Evolutionary conservation across 2,888 invertebrate genomes (phyloP).

Genomic region (Autographa gamma): DNA sequence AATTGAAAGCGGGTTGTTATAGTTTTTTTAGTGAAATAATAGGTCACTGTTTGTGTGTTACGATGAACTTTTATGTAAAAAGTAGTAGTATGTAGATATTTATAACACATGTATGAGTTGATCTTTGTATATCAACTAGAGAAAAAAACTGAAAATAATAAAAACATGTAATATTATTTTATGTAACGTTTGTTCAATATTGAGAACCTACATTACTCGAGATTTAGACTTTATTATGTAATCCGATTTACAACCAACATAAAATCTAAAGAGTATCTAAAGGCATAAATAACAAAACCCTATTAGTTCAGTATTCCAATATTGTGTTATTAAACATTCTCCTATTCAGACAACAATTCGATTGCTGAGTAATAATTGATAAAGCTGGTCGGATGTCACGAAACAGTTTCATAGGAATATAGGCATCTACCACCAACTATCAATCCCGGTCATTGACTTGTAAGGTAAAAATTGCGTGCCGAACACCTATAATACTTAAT

Average conservation of each 20-base stretch:
- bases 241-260: background rate
- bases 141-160: too few species aligned
- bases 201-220: background rate
- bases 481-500: background rate
- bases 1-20: constrained; percentile 30
- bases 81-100: background rate
- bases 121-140: too few species aligned
- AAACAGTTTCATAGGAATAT: constrained; percentile 6
- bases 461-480: constrained; percentile 21
- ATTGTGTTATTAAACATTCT: constrained; percentile 12
- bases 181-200: background rate
- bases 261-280: background rate
- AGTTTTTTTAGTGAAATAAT: background rate
- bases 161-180: too few species aligned
- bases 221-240: background rate
- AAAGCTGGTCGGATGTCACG: constrained; percentile 21
- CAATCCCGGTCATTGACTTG: constrained; percentile 11
- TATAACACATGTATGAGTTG: background rate
- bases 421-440: background rate
- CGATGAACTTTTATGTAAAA: too few species aligned
- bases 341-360: constrained; percentile 16
- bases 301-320: background rate
- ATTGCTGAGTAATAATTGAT: constrained; percentile 24
- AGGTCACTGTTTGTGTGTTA: background rate
- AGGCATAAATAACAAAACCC: background rate